These are phyloP conservation scores for Hipparchia sbordonii DNA, from an alignment of 2,888 invertebrate genomes.

Conservation along the genomic window DNA sequence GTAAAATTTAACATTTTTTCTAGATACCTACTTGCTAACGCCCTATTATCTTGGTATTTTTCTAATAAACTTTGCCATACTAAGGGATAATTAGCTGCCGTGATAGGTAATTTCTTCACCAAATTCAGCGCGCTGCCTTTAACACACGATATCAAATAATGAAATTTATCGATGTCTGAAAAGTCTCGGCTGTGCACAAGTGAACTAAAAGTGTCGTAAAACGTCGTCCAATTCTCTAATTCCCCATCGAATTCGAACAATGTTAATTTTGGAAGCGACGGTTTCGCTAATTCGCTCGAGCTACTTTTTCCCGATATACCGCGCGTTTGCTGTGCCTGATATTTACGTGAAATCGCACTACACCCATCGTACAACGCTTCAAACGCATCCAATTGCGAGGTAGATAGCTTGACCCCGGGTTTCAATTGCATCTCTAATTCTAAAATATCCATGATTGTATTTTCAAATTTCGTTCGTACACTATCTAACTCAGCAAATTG, in stretches of 20 bases:
- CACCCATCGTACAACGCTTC: background rate
- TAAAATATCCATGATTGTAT: background rate
- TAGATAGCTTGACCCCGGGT: background rate
- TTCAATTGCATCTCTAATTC: background rate
- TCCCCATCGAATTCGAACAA: constrained; percentile 17
- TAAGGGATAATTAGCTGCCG: constrained; percentile 31
- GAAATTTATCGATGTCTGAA: constrained; percentile 28
- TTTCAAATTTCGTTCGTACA: background rate
- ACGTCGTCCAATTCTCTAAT: constrained; percentile 28
- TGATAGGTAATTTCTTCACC: constrained; percentile 27
- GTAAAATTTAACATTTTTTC: constrained; percentile 37
- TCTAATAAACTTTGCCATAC: constrained; percentile 36
- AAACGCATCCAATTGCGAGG: background rate
- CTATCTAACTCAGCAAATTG: background rate
- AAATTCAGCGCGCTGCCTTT: too few species aligned
- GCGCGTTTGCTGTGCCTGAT: background rate
- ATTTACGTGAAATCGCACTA: background rate
- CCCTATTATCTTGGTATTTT: constrained; percentile 37
- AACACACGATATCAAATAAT: constrained; percentile 15
- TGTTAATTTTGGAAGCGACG: background rate
- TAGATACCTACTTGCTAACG: constrained; percentile 26
- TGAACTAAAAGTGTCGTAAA: constrained; percentile 36
- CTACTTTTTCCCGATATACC: background rate
- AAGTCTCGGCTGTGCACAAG: constrained; percentile 33
- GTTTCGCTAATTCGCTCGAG: background rate